Evolutionary conservation across 1,140 invertebrate species (phyloP), one percentile per base, ranked within the genome.

Genomic region (Pemphigus obesinymphae): DNA sequence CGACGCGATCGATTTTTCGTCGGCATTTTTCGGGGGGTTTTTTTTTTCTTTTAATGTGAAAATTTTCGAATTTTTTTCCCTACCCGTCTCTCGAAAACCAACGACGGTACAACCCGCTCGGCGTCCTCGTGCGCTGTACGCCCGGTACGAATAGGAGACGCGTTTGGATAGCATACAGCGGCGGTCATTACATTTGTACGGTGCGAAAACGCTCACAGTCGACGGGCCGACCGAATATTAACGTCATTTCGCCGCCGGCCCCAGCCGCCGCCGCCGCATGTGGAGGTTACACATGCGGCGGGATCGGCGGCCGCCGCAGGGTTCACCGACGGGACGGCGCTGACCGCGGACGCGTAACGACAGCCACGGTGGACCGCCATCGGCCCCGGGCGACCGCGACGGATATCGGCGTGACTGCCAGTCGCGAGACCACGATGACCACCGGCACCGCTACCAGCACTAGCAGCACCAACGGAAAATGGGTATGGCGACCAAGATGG

Each of bases 401-500:
- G n/a, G 29, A 26, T 17, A n/a, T n/a, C n/a, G n/a, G n/a, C n/a
- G n/a, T n/a, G n/a, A n/a, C n/a, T n/a, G 13, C 26, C 45, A 20
- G 10, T 3, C 26, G 11, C 26, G 10, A 29, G 0, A 17, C 15
- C 17, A 34, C 23, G 2, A 70, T 70, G 34, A 13, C 20, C 15
- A 45, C 6, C 34, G 20, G 11, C 34, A 10, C 3, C 23, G 17
- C 20, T 10, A 23, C 11, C 31, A 11, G 26, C 17, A 6, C 55
- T 26, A n/a, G 8, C 17, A n/a, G 23, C n/a, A 34, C 31, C 48
- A 17, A 1, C 37, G 40, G 29, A 37, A 80, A 80, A 20, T 80
- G 76, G 76, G 76, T 80, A 23, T 80, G 76, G 76, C 76, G 76
- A 15, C 76, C 76, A 20, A 13, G 76, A 50, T 43, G 76, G 76